These are phyloP conservation scores for Mallateleia sp. DNA, from an alignment of 2,888 invertebrate genomes.

Conservation along the genomic window DNA sequence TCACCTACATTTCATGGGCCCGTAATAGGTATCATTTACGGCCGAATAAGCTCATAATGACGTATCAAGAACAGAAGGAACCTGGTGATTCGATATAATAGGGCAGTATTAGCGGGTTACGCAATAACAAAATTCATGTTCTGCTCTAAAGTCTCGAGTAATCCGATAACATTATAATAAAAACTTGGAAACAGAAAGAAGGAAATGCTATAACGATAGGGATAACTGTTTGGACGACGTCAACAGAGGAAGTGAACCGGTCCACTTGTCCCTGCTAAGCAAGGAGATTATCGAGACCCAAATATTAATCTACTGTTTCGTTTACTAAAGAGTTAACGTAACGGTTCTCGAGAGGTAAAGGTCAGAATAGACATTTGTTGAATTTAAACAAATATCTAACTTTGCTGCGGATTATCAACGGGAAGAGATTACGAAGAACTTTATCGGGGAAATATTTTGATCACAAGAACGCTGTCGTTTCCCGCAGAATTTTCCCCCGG, in stretches of 20 bases:
- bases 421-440: background rate
- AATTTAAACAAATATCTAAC: slow-evolving; percentile 28
- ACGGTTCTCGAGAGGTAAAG: slow-evolving; percentile 34
- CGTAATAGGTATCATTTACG: background rate
- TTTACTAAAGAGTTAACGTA: slow-evolving; percentile 5
- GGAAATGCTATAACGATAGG: slow-evolving; percentile 24
- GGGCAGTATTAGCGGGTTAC: background rate
- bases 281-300: slow-evolving; percentile 24
- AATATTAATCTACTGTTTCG: slow-evolving; percentile 42
- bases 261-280: slow-evolving; percentile 17
- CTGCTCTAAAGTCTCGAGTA: background rate
- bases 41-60: background rate
- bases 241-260: slow-evolving; percentile 15
- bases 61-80: background rate
- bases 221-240: slow-evolving; percentile 17
- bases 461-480: slow-evolving; percentile 1
- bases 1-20: background rate
- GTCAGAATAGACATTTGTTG: slow-evolving; percentile 8
- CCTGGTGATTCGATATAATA: background rate
- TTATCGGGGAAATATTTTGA: background rate
- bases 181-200: background rate
- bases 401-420: background rate
- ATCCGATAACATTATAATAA: background rate
- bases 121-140: background rate
- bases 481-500: background rate